Evolutionary conservation across 1,140 invertebrate species (phyloP).

Genomic region (Oncopodura yosiiana): DNA sequence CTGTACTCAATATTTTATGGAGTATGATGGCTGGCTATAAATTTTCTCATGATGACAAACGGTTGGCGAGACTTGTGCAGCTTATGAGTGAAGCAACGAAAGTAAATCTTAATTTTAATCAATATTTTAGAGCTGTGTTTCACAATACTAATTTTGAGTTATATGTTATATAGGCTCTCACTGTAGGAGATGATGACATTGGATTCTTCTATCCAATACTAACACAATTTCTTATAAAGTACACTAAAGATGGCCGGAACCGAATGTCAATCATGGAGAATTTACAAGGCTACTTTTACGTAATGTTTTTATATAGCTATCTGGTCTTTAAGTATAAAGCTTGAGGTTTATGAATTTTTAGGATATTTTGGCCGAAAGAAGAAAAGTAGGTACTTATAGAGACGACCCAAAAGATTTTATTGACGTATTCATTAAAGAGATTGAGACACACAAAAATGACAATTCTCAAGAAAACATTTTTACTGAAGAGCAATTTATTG

Average conservation of each 20-base stretch:
- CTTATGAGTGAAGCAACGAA: slow-evolving; percentile 13
- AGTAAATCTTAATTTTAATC: background rate
- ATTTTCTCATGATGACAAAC: slow-evolving; percentile 41
- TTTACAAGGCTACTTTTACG: slow-evolving; percentile 20
- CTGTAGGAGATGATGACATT: slow-evolving; percentile 18
- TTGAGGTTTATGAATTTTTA: background rate
- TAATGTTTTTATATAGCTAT: background rate
- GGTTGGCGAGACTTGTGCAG: slow-evolving; percentile 19
- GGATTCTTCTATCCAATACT: too few relatives aligned
- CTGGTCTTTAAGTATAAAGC: background rate
- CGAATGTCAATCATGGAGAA: slow-evolving; percentile 3
- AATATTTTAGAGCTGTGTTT: background rate
- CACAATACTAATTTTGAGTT: too few relatives aligned
- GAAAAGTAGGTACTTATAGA: slow-evolving; percentile 21
- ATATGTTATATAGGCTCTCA: too few relatives aligned
- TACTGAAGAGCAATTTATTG: slow-evolving; percentile 13
- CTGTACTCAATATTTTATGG: slow-evolving; percentile 74
- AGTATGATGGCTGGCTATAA: slow-evolving; percentile 69
- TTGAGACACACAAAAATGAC: slow-evolving; percentile 27
- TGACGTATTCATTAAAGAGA: slow-evolving; percentile 41
- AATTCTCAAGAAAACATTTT: background rate
- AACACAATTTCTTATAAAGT: background rate
- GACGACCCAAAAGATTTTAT: slow-evolving; percentile 43
- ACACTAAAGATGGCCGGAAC: slow-evolving; percentile 11
- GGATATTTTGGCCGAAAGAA: slow-evolving; percentile 24